Evolutionary conservation across 2,888 invertebrate genomes (phyloP), one percentile per base, ranked within the genome.

Genomic region (Teinopalpus imperialis): DNA sequence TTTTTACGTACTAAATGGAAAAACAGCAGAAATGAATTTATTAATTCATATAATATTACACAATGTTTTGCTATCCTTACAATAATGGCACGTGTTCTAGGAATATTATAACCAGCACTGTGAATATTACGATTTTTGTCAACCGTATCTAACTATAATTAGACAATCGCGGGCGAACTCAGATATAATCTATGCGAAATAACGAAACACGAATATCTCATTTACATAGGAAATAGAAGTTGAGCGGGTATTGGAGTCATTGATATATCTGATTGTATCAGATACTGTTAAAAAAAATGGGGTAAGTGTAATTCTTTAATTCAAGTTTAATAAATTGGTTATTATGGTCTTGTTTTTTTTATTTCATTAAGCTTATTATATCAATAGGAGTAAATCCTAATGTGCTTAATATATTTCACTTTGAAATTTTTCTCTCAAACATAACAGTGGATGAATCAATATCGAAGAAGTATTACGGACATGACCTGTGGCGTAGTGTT

Each of bases 61-160:
- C n/a, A n/a, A n/a, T 29, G 5, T 44, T 44, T 6, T 40, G 45
- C 45, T 34, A 3, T n/a, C 39, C n/a, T 12, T 43, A 29, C 26
- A 5, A n/a, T 7, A 24, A 5, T 3, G n/a, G 9, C 16, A 18
- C 31, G 27, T 27, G 37, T 32, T 39, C 23, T 39, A 9, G n/a
- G 13, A 39, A 26, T 12, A 30, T 6, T 16, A 21, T 13, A 12
- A 20, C 9, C 8, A 9, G 3, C 20, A 10, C 1, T 1, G 32
- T 6, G n/a, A 32, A 45, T 45, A 45, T 45, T 5, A 31, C 7
- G 9, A 29, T 45, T 45, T 45, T 45, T 45, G 40, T 40, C 45
- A 40, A 39, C 39, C 32, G 39, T 45, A 45, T 45, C 40, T 45
- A 27, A 39, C 10, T 26, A 45, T 45, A 45, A 45, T 45, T 45